Conservation (phyloP, 2,888 invertebrate genomes). For the Drosophila tripunctata region DNA sequence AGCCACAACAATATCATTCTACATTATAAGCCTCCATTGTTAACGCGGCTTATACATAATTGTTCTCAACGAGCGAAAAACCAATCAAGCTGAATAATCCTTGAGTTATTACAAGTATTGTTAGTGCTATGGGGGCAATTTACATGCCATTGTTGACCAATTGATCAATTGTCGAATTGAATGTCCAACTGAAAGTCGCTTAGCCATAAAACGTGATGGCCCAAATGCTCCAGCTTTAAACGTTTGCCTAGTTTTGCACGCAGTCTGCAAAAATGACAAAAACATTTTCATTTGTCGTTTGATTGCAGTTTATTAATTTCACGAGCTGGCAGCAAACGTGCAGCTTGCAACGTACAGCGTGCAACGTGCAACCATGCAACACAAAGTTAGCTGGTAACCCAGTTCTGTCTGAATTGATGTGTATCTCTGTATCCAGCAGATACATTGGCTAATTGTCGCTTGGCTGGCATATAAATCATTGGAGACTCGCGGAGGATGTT, state of each 20-base stretch:
- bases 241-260: constrained; percentile 37
- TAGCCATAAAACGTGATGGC: constrained; percentile 63
- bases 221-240: constrained; percentile 51
- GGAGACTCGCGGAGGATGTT: constrained; percentile 66
- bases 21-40: constrained; percentile 36
- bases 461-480: constrained; percentile 67
- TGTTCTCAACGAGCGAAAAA: constrained; percentile 62
- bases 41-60: constrained; percentile 46
- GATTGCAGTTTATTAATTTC: constrained; percentile 59
- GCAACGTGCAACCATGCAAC: constrained; percentile 17
- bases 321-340: constrained; percentile 39
- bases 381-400: constrained; percentile 50
- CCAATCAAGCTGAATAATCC: constrained; percentile 57
- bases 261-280: constrained; percentile 27
- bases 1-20: constrained; percentile 37
- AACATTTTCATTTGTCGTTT: constrained; percentile 28
- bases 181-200: constrained; percentile 40
- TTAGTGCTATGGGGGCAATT: constrained; percentile 41
- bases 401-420: constrained; percentile 70
- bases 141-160: constrained; percentile 59
- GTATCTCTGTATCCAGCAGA: constrained; percentile 60
- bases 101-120: constrained; percentile 54
- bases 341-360: constrained; percentile 31
- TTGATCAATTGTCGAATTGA: constrained; percentile 32
- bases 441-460: constrained; percentile 70